Percentiles rank a stretch among this genome's conserved stretches.
Evolutionary conservation across 2,888 invertebrate genomes (phyloP).

Genomic region (Synergus japonicus): DNA sequence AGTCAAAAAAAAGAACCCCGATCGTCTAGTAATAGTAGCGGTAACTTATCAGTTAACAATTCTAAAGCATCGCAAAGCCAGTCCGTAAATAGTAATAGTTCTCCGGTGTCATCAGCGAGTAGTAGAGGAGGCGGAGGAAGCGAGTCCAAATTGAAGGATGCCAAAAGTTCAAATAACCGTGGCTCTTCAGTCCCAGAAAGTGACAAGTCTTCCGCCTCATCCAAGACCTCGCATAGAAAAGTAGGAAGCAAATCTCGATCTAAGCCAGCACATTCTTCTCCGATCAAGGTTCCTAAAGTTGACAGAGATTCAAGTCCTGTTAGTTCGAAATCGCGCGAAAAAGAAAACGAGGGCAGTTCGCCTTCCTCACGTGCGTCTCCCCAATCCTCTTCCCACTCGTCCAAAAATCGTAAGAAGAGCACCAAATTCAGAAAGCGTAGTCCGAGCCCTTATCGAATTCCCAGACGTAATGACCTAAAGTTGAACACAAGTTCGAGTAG

Average conservation of each 20-base stretch:
- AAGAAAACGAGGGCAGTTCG: constrained; percentile 54
- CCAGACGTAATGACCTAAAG: constrained; percentile 69
- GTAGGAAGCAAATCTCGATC: constrained; percentile 72
- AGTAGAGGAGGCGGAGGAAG: constrained; percentile 58
- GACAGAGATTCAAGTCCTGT: constrained; percentile 69
- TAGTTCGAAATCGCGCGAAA: constrained; percentile 65
- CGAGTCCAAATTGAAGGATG: constrained; percentile 64
- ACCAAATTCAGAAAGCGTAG: constrained; percentile 71
- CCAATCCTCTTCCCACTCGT: constrained; percentile 75
- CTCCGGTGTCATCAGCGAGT: constrained; percentile 54
- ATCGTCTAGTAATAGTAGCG: constrained; percentile 73
- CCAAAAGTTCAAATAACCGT: constrained; percentile 59
- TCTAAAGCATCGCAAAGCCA: constrained; percentile 62
- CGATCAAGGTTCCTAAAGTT: constrained; percentile 69
- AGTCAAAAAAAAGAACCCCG: constrained; percentile 76
- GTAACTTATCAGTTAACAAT: constrained; percentile 67
- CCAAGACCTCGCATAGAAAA: constrained; percentile 72
- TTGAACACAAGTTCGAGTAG: constrained; percentile 63
- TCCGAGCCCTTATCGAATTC: constrained; percentile 74
- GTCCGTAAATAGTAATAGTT: constrained; percentile 57
- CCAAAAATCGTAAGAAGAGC: constrained; percentile 69
- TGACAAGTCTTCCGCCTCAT: constrained; percentile 74
- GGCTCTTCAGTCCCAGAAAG: constrained; percentile 53
- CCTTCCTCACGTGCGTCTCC: constrained; percentile 60
- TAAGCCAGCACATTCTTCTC: constrained; percentile 67